Evolutionary conservation across 2,888 invertebrate genomes (phyloP).

Genomic region (Stictocephala bisonia): DNA sequence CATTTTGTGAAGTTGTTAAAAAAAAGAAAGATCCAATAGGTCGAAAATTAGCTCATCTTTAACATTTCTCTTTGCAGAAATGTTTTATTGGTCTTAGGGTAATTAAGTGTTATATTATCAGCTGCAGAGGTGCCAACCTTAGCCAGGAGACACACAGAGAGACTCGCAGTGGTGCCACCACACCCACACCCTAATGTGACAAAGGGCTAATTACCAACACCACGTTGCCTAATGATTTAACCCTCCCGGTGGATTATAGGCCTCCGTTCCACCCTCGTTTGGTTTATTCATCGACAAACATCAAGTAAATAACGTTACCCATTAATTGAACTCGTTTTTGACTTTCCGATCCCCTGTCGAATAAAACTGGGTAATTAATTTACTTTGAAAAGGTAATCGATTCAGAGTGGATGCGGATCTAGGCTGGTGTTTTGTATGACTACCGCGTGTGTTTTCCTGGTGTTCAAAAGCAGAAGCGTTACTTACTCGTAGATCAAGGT

Average conservation of each 20-base stretch:
- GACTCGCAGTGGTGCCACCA: conserved; percentile 17
- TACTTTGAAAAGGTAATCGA: neutral
- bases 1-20: no score
- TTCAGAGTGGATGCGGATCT: neutral
- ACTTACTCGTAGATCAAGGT: no score
- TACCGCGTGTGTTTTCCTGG: no score
- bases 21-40: no score
- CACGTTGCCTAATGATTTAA: conserved; percentile 25
- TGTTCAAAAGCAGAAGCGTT: no score
- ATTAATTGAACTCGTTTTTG: no score
- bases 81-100: no score
- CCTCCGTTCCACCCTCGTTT: conserved; percentile 5
- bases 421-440: neutral
- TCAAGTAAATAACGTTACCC: conserved; percentile 24
- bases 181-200: conserved; percentile 30
- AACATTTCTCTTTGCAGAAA: no score
- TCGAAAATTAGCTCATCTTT: no score
- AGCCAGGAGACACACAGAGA: neutral
- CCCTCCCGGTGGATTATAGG: conserved; percentile 13
- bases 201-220: conserved; percentile 36
- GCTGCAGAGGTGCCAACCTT: neutral
- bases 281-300: conserved; percentile 21
- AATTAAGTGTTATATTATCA: no score
- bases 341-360: no score
- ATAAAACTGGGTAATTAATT: conserved; percentile 26